Percentiles rank a stretch among this genome's conserved stretches.
Evolutionary conservation across 2,888 invertebrate species (phyloP).

Genomic region (Cynaeus angustus): DNA sequence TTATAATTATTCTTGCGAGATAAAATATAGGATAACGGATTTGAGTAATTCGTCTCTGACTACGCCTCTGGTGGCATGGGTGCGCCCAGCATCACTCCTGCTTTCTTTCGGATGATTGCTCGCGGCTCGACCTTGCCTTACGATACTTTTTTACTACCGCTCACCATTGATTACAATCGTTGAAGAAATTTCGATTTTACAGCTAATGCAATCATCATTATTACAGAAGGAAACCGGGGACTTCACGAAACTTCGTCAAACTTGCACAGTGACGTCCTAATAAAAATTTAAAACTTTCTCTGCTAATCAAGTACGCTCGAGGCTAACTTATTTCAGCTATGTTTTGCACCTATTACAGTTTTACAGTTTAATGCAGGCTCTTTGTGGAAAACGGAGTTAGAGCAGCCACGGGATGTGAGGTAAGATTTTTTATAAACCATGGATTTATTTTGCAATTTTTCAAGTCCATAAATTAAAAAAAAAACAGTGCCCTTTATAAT

Average conservation of each 20-base stretch:
- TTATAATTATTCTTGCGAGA: too few species aligned
- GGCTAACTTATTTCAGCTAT: not conserved
- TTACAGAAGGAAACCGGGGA: not conserved
- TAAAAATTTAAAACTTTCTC: slow-evolving; percentile 27
- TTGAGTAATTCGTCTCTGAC: not conserved
- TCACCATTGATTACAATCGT: slow-evolving; percentile 22
- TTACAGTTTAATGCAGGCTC: too few species aligned
- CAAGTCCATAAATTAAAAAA: too few species aligned
- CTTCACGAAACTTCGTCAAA: slow-evolving; percentile 1
- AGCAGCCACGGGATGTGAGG: too few species aligned
- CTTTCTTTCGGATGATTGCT: slow-evolving; percentile 23
- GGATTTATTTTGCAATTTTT: not conserved
- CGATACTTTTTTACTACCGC: slow-evolving; percentile 16
- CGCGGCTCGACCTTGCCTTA: slow-evolving; percentile 14
- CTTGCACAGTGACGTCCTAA: not conserved
- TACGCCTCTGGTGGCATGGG: slow-evolving; percentile 27
- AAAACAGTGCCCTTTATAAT: too few species aligned
- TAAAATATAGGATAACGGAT: not conserved
- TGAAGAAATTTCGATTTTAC: slow-evolving; percentile 4
- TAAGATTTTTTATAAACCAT: too few species aligned
- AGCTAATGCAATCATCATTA: slow-evolving; percentile 7
- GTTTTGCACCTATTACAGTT: not conserved
- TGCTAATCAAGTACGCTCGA: slow-evolving; percentile 5
- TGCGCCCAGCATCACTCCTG: slow-evolving; percentile 9
- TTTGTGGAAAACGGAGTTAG: too few species aligned